These are phyloP conservation scores for Nixonia krombeini DNA, from an alignment of 1,140 invertebrate genomes.

Conservation along the genomic window DNA sequence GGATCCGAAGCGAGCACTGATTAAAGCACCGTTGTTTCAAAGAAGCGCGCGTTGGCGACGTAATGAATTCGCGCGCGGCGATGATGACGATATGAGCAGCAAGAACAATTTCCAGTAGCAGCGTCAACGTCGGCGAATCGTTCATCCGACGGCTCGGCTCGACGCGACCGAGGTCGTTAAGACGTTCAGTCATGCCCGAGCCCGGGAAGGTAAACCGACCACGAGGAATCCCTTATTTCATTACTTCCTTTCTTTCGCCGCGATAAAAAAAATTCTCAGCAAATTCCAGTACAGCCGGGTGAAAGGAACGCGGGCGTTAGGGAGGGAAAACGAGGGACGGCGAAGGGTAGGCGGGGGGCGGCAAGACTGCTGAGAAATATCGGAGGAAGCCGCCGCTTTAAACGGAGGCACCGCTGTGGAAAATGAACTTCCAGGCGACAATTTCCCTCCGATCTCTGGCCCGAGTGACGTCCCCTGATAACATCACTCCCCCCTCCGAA, in stretches of 20 bases:
- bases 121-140: constrained; percentile 5
- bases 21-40: too few relatives aligned
- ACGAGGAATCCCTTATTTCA: constrained; percentile 21
- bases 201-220: constrained; percentile 17
- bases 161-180: constrained; percentile 15
- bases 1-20: too few relatives aligned
- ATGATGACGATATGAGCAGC: neutral
- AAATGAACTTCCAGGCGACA: constrained; percentile 62
- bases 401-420: constrained; percentile 56
- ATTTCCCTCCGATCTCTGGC: constrained; percentile 54
- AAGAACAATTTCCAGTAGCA: too few relatives aligned
- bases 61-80: neutral
- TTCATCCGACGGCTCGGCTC: constrained; percentile 1
- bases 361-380: constrained; percentile 7
- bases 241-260: constrained; percentile 13
- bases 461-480: neutral
- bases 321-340: neutral
- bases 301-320: neutral
- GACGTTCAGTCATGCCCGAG: constrained; percentile 25
- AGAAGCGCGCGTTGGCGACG: too few relatives aligned
- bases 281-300: constrained; percentile 16
- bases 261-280: constrained; percentile 28
- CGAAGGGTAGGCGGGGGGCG: neutral
- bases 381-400: constrained; percentile 46
- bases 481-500: neutral